Evolutionary conservation across 2,113 vertebrate species (phyloP).

Genomic region (Panthera tigris): DNA sequence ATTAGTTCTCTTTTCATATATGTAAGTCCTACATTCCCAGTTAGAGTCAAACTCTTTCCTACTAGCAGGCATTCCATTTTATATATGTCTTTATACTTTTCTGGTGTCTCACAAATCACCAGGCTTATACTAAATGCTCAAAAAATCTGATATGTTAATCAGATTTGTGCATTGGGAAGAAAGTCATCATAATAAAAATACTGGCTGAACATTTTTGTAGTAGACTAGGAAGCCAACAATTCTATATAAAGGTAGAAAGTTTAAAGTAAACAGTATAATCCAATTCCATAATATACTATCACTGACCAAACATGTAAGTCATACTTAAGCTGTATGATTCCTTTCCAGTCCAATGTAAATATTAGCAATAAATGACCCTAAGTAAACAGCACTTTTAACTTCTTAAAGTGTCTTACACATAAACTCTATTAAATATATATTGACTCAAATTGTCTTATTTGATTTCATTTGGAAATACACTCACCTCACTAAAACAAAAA

Average conservation of each 20-base stretch:
- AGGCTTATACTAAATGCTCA: neutral
- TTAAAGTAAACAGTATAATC: constrained; percentile 26
- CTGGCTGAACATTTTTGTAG: neutral
- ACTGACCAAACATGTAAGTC: constrained; percentile 14
- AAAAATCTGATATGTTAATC: constrained; percentile 1
- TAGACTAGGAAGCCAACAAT: neutral
- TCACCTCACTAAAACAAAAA: neutral
- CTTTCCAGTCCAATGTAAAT: neutral
- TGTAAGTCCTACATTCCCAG: neutral
- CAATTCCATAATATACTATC: constrained; percentile 14
- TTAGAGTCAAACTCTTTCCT: neutral
- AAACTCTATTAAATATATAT: constrained; percentile 27
- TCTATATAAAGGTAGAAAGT: neutral
- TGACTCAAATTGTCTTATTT: constrained; percentile 22
- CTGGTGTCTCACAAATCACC: neutral
- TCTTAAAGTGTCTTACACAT: constrained; percentile 20
- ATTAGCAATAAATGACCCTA: constrained; percentile 4
- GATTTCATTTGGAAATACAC: constrained; percentile 28
- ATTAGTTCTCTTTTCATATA: neutral
- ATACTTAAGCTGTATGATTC: neutral
- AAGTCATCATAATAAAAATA: constrained; percentile 29
- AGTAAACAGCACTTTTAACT: neutral
- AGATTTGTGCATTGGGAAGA: neutral
- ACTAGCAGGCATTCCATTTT: neutral
- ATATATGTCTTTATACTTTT: neutral